These are phyloP conservation scores for Heliothis subflexa DNA, from an alignment of 1,140 invertebrate species.

Conservation along the genomic window DNA sequence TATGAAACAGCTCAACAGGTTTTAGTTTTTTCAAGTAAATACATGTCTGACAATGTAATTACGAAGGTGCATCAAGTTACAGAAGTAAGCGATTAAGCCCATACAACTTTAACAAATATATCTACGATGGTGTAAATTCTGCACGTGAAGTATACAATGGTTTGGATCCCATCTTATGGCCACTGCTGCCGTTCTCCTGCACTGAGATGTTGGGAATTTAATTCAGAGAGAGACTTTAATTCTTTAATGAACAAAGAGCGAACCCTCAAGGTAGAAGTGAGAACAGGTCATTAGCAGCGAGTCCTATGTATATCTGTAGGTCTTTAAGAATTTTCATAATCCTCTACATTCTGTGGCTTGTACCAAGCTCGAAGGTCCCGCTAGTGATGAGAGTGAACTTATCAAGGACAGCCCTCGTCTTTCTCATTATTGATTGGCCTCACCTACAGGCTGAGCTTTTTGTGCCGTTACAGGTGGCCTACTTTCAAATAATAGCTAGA, in stretches of 20 bases:
- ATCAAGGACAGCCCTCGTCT: constrained; percentile 33
- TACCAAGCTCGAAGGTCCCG: constrained; percentile 32
- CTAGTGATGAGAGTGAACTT: constrained; percentile 41
- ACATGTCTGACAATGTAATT: constrained; percentile 35
- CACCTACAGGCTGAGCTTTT: constrained; percentile 5
- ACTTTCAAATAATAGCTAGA: not conserved
- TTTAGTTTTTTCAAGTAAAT: constrained; percentile 29
- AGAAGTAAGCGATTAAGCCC: not conserved
- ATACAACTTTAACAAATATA: not conserved
- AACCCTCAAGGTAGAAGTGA: too few relatives aligned
- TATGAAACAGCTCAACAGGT: constrained; percentile 22
- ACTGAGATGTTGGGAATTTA: too few relatives aligned
- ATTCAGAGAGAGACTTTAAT: too few relatives aligned
- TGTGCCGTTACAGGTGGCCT: not conserved
- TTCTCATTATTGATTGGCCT: constrained; percentile 12
- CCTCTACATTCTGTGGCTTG: constrained; percentile 4
- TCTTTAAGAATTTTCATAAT: not conserved
- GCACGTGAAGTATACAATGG: too few relatives aligned
- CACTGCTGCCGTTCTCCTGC: too few relatives aligned
- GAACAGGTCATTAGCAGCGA: too few relatives aligned
- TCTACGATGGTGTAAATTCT: too few relatives aligned
- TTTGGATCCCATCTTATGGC: too few relatives aligned
- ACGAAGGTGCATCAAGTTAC: not conserved
- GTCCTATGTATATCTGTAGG: not conserved
- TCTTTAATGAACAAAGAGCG: too few relatives aligned